phyloP scores from a whole-genome alignment of 2,797 vertebrate species.

The Microctenopoma stevenorrisi region DNA sequence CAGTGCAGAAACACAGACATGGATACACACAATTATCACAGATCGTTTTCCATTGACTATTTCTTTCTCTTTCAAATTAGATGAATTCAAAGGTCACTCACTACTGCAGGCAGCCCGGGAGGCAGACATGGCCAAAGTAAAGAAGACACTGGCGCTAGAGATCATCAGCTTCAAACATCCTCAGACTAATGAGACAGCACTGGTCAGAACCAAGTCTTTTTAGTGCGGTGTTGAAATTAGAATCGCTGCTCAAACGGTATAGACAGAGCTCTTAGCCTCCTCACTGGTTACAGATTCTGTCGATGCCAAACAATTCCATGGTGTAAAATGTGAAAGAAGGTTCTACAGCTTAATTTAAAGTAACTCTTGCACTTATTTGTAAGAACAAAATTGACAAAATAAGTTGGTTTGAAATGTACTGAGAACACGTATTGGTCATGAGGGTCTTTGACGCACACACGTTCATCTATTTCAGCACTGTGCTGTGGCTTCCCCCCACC shows the following conservation, averaged over 20 bases:
- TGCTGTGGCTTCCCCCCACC: slow-evolving; percentile 94
- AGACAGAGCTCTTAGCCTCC: too few species aligned
- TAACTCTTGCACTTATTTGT: too few species aligned
- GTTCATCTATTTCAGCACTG: slow-evolving; percentile 85
- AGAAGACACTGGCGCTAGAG: slow-evolving; percentile 95
- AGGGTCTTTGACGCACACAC: neutral
- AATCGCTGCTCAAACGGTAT: too few species aligned
- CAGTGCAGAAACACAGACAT: neutral
- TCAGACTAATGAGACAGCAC: slow-evolving; percentile 95
- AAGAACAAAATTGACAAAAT: too few species aligned
- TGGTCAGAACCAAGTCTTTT: slow-evolving; percentile 84
- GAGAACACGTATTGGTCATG: neutral
- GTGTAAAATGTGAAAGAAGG: too few species aligned
- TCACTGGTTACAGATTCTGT: too few species aligned
- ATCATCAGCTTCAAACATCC: slow-evolving; percentile 99
- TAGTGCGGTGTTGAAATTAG: too few species aligned
- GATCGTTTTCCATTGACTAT: neutral
- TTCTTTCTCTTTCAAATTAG: slow-evolving; percentile 39
- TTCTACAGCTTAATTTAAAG: too few species aligned
- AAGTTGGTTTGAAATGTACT: too few species aligned
- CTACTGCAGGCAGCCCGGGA: slow-evolving; percentile 97
- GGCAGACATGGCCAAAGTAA: slow-evolving; percentile 96
- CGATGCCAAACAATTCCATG: too few species aligned
- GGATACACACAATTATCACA: neutral
- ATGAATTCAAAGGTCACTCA: slow-evolving; percentile 99